Evolutionary conservation across 2,888 invertebrate genomes (phyloP).

Genomic region (Nesidiocoris tenuis): DNA sequence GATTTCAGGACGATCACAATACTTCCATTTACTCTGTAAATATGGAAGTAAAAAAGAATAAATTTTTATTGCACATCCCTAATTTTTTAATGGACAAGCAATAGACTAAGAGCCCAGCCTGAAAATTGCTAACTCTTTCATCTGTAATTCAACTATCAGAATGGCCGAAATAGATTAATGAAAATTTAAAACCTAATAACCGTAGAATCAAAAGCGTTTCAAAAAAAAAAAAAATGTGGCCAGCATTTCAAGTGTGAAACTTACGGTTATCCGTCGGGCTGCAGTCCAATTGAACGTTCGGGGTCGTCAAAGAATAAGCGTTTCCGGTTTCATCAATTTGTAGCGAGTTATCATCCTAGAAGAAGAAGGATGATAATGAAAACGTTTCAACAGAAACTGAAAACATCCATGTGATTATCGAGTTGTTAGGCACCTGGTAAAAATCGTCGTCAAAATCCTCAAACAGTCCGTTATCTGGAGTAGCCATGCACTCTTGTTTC

Average conservation of each 20-base stretch:
- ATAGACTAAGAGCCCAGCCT: too few relatives aligned
- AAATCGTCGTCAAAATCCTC: slow-evolving; percentile 49
- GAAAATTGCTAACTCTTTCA: too few relatives aligned
- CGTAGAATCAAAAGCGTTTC: too few relatives aligned
- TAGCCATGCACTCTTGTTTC: slow-evolving; percentile 46
- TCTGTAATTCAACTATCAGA: too few relatives aligned
- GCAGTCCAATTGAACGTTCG: slow-evolving; percentile 47
- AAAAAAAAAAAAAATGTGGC: too few relatives aligned
- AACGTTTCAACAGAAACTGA: background rate
- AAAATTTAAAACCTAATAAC: too few relatives aligned
- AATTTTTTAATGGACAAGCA: too few relatives aligned
- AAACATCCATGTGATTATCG: background rate
- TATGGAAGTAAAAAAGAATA: too few relatives aligned
- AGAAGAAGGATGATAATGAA: background rate
- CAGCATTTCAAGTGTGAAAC: background rate
- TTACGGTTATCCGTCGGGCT: slow-evolving; percentile 45
- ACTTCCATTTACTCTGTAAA: too few relatives aligned
- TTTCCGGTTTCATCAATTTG: slow-evolving; percentile 49
- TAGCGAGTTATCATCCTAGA: slow-evolving; percentile 48
- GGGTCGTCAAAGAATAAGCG: slow-evolving; percentile 48
- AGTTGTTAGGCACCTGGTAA: slow-evolving; percentile 45
- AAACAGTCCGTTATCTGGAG: slow-evolving; percentile 46
- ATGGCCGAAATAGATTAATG: too few relatives aligned
- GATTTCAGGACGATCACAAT: too few relatives aligned
- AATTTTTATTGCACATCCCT: too few relatives aligned